Percentiles rank a stretch among this genome's conserved stretches.
These are phyloP conservation scores for Strigops habroptila DNA, from an alignment of 2,113 vertebrate genomes.

Conservation along the genomic window DNA sequence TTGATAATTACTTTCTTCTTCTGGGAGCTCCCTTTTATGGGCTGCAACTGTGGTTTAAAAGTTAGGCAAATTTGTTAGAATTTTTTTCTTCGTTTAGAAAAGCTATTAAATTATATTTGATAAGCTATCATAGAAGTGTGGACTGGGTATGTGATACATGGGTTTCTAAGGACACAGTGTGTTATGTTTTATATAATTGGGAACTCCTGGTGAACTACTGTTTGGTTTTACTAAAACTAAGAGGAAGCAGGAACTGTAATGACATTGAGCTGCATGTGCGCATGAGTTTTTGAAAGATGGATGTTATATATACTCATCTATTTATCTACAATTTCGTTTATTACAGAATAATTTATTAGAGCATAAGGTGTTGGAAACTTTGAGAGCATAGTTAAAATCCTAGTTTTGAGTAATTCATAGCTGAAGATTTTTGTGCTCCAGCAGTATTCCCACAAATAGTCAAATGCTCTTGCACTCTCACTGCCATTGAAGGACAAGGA, in stretches of 20 bases:
- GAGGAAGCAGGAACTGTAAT: background rate
- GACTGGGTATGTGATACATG: background rate
- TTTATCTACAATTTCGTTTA: background rate
- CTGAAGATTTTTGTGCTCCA: background rate
- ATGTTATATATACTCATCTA: background rate
- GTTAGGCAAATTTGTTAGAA: background rate
- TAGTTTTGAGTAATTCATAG: rapidly evolving
- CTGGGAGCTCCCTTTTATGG: background rate
- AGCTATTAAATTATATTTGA: background rate
- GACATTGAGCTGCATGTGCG: background rate
- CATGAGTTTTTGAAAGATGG: background rate
- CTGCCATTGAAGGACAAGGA: background rate
- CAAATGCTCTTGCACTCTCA: background rate
- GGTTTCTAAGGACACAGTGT: background rate
- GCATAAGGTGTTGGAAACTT: background rate
- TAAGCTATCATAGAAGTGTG: background rate
- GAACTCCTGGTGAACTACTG: background rate
- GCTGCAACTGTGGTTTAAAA: background rate
- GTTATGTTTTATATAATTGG: background rate
- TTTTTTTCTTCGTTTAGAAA: background rate
- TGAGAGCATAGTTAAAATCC: background rate
- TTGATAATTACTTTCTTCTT: background rate
- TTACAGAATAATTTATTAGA: background rate
- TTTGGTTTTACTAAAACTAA: background rate
- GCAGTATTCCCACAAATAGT: background rate